Conservation (phyloP, 2,797 vertebrate species). For the Sciurus carolinensis region DNA sequence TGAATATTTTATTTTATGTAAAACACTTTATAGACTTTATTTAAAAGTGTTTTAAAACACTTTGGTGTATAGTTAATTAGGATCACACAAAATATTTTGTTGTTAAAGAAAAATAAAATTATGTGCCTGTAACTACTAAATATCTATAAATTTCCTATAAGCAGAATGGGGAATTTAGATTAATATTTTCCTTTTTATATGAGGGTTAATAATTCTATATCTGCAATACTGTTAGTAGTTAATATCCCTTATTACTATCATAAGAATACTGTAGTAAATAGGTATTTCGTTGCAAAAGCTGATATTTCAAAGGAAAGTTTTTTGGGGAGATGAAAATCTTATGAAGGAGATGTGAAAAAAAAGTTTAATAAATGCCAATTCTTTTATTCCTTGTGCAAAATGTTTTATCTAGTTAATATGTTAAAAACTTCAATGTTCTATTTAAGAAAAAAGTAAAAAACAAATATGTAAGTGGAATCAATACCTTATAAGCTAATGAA, state of each 20-base stretch:
- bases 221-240: neutral
- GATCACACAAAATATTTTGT: neutral
- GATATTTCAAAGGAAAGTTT: neutral
- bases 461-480: neutral
- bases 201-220: neutral
- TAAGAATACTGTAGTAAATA: neutral
- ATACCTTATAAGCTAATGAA: neutral
- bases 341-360: neutral
- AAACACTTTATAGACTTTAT: neutral
- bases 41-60: neutral
- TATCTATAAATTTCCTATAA: conserved; percentile 1
- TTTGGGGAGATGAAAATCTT: neutral
- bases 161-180: neutral
- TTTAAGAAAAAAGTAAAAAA: neutral
- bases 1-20: neutral
- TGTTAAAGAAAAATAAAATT: conserved; percentile 57
- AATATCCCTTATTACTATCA: conserved; percentile 1
- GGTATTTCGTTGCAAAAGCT: neutral
- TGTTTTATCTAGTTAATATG: neutral
- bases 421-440: neutral
- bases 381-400: neutral
- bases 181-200: conserved; percentile 39
- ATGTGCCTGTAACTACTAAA: neutral
- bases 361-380: neutral
- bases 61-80: neutral